Evolutionary conservation across 1,140 invertebrate species (phyloP).

Genomic region (Glossosoma conforme): DNA sequence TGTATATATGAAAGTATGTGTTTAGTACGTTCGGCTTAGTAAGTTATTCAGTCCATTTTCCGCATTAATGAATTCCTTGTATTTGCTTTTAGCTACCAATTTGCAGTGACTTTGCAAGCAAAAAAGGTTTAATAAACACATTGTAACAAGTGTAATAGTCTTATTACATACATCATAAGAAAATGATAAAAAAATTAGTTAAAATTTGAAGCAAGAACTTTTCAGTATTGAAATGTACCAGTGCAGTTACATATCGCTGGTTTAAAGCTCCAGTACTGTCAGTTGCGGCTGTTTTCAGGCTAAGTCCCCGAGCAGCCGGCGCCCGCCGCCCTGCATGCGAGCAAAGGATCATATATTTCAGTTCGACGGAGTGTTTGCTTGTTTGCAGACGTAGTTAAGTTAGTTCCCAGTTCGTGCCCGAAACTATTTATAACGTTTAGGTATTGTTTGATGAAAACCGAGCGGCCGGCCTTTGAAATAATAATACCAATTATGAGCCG

Average conservation of each 20-base stretch:
- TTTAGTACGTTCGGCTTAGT: too few relatives aligned
- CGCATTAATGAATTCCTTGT: too few relatives aligned
- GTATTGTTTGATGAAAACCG: constrained; percentile 8
- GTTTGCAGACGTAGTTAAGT: constrained; percentile 27
- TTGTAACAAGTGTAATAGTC: too few relatives aligned
- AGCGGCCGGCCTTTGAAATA: not conserved
- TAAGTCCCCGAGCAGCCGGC: constrained; percentile 1
- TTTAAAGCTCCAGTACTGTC: constrained; percentile 10
- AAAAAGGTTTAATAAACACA: too few relatives aligned
- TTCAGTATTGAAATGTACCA: too few relatives aligned
- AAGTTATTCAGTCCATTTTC: too few relatives aligned
- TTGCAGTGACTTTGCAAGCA: too few relatives aligned
- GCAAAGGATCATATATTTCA: constrained; percentile 14
- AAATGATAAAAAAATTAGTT: too few relatives aligned
- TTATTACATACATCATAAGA: too few relatives aligned
- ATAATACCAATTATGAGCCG: constrained; percentile 1
- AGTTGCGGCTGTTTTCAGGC: constrained; percentile 5
- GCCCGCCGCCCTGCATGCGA: not conserved
- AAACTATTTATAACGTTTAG: constrained; percentile 7
- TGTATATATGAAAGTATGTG: too few relatives aligned
- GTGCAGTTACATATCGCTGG: not conserved
- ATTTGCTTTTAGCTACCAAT: too few relatives aligned
- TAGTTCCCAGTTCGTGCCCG: constrained; percentile 7
- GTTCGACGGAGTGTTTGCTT: constrained; percentile 20
- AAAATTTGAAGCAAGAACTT: too few relatives aligned